Evolutionary conservation across 2,888 invertebrate genomes (phyloP).

Genomic region (Zelleria hepariella): DNA sequence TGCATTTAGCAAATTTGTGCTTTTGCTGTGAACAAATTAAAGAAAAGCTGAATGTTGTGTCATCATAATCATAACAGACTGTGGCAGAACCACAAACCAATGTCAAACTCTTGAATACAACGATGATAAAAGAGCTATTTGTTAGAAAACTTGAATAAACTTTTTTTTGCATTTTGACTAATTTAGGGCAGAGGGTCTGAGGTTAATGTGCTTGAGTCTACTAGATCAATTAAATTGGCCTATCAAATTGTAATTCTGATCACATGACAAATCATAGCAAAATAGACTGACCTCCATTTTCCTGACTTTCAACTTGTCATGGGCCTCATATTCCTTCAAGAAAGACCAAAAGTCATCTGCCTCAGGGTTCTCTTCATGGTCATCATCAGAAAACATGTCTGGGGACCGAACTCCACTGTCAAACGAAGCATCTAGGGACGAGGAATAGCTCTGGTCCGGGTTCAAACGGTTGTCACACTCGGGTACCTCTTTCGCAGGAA

Average conservation of each 20-base stretch:
- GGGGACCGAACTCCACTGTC: conserved; percentile 72
- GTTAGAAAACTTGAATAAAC: too few relatives aligned
- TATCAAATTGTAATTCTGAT: too few relatives aligned
- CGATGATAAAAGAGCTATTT: too few relatives aligned
- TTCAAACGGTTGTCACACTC: conserved; percentile 24
- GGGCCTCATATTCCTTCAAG: conserved; percentile 46
- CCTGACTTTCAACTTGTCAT: conserved; percentile 50
- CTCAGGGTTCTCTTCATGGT: conserved; percentile 27
- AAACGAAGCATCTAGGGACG: conserved; percentile 59
- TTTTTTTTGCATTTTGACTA: too few relatives aligned
- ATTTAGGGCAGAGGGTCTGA: too few relatives aligned
- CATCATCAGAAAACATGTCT: conserved; percentile 77
- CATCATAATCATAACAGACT: too few relatives aligned
- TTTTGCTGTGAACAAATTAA: too few relatives aligned
- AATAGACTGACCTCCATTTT: conserved; percentile 47
- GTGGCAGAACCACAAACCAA: too few relatives aligned
- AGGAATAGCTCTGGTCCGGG: conserved; percentile 47
- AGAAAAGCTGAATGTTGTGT: too few relatives aligned
- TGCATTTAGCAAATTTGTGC: not conserved
- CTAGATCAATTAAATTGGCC: too few relatives aligned
- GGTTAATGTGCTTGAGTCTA: too few relatives aligned
- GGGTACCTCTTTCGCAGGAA: conserved; percentile 25
- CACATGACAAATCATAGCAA: not conserved
- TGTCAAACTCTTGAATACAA: too few relatives aligned
- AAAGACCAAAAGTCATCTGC: conserved; percentile 50